Conservation (phyloP, 35 echinoderm and acorn worm genomes). For the Heliocidaris erythrogramma region DNA sequence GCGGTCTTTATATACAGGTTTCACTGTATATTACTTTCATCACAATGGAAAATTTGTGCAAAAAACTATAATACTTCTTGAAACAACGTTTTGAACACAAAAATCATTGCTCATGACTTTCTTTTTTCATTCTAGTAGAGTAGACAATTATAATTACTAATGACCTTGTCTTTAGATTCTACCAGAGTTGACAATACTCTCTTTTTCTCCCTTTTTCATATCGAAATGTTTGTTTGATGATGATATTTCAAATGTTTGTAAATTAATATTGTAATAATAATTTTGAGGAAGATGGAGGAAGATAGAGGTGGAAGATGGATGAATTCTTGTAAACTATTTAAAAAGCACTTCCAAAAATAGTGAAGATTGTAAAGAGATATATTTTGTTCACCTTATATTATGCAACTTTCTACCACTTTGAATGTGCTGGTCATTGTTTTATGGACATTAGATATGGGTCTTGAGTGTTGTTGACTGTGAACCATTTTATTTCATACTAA, state of each 20-base stretch:
- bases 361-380: constrained; percentile 34
- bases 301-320: not conserved
- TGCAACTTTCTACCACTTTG: constrained; percentile 39
- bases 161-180: not conserved
- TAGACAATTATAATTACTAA: not conserved
- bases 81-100: not conserved
- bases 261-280: not conserved
- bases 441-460: not conserved
- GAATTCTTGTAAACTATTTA: not conserved
- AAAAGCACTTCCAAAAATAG: constrained; percentile 23
- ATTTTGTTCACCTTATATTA: constrained; percentile 46
- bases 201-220: not conserved
- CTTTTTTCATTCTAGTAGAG: not conserved
- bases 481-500: not conserved
- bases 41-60: not conserved
- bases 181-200: not conserved
- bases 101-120: too few species aligned
- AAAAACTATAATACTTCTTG: not conserved
- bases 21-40: not conserved
- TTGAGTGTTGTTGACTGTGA: not conserved
- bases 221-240: not conserved
- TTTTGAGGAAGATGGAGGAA: not conserved
- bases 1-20: too few species aligned
- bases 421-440: constrained; percentile 2
- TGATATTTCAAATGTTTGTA: not conserved